These are phyloP conservation scores for Knipowitschia caucasica DNA, from an alignment of 2,797 vertebrate genomes.

Conservation along the genomic window DNA sequence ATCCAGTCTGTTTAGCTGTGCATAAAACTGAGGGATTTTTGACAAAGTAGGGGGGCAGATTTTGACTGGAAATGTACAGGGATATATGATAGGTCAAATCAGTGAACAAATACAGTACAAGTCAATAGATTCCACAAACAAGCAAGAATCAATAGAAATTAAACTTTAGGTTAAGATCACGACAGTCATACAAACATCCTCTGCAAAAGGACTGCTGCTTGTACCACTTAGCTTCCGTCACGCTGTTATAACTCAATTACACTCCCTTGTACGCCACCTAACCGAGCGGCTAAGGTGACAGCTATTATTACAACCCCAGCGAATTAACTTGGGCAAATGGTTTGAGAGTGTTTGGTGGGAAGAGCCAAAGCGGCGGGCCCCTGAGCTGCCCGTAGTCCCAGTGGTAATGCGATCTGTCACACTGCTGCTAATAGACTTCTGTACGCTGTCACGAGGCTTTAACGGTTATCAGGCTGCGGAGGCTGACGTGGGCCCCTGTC, in stretches of 20 bases:
- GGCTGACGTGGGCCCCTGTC: constrained; percentile 98
- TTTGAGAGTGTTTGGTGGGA: constrained; percentile 86
- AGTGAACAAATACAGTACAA: too few relatives aligned
- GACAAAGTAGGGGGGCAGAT: too few relatives aligned
- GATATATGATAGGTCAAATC: too few relatives aligned
- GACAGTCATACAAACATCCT: too few relatives aligned
- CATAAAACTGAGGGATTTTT: too few relatives aligned
- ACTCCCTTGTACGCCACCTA: constrained; percentile 33
- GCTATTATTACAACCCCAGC: constrained; percentile 76
- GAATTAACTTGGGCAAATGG: constrained; percentile 90
- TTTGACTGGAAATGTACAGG: too few relatives aligned
- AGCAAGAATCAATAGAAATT: too few relatives aligned
- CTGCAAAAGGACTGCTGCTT: too few relatives aligned
- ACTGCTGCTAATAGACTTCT: constrained; percentile 90
- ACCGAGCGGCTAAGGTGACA: constrained; percentile 74
- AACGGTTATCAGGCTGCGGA: constrained; percentile 97
- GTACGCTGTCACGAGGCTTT: constrained; percentile 97
- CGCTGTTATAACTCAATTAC: constrained; percentile 31
- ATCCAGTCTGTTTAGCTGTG: too few relatives aligned
- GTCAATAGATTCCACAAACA: too few relatives aligned
- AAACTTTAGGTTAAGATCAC: neutral
- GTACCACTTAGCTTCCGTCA: neutral
- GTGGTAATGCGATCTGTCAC: constrained; percentile 98
- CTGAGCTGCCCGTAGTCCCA: constrained; percentile 91
- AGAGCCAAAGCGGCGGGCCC: constrained; percentile 63